phyloP scores from a whole-genome alignment of 1,140 invertebrate species.

The Micrasema minimum region DNA sequence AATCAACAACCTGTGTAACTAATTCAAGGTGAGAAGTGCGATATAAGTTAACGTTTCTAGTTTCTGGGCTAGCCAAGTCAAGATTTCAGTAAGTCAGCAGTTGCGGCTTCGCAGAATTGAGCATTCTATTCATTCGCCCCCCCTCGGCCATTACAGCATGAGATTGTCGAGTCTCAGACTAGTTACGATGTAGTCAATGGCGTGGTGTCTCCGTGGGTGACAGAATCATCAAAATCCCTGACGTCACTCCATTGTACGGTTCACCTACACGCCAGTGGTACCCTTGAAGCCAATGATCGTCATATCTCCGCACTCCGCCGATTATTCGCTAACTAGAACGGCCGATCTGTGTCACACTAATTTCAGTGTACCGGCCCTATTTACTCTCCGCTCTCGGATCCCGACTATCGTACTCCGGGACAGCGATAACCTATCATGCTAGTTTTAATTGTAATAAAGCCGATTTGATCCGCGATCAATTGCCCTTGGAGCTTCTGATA shows the following conservation, averaged over 20 bases:
- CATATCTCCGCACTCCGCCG: constrained; percentile 28
- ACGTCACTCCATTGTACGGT: constrained; percentile 29
- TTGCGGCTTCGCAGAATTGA: not conserved
- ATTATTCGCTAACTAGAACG: constrained; percentile 37
- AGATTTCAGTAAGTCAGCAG: no score
- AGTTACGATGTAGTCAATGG: not conserved
- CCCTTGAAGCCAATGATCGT: constrained; percentile 36
- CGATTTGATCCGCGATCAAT: no score
- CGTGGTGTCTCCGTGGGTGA: constrained; percentile 18
- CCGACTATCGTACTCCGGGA: no score
- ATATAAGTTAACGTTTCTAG: no score
- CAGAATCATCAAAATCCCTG: constrained; percentile 21
- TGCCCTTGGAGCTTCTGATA: no score
- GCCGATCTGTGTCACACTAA: constrained; percentile 37
- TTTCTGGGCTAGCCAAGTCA: no score
- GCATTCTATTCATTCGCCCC: constrained; percentile 13
- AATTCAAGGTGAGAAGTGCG: no score
- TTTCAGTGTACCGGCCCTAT: constrained; percentile 26
- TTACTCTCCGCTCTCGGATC: constrained; percentile 9
- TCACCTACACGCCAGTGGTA: constrained; percentile 24
- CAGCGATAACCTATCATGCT: constrained; percentile 15
- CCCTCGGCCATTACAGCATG: not conserved
- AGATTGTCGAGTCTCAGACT: constrained; percentile 4
- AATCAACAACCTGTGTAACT: no score
- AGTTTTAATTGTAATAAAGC: constrained; percentile 1